phyloP scores from a whole-genome alignment of 1,140 invertebrate species.

The Tetramorium simillimum region DNA sequence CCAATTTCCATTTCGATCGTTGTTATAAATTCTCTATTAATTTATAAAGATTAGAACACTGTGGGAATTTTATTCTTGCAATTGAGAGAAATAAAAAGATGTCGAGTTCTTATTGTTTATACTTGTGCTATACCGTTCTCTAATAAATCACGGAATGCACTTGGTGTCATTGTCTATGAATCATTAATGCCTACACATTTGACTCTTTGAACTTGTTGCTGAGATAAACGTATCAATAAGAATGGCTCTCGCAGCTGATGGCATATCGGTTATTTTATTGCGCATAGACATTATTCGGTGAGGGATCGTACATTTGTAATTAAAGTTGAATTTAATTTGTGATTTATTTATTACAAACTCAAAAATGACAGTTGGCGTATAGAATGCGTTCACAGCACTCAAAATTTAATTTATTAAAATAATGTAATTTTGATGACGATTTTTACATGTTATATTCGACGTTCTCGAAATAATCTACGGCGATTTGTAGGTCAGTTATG shows the following conservation, averaged over 20 bases:
- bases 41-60: neutral
- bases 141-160: slow-evolving; percentile 23
- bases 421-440: neutral
- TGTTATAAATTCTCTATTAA: neutral
- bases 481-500: neutral
- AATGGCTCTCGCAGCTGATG: slow-evolving; percentile 1
- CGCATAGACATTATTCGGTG: neutral
- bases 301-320: neutral
- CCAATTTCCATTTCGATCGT: neutral
- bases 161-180: slow-evolving; percentile 19
- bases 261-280: slow-evolving; percentile 1
- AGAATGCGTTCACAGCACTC: neutral
- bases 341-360: neutral
- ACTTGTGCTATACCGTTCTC: neutral
- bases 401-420: neutral
- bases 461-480: neutral
- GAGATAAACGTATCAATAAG: slow-evolving; percentile 46
- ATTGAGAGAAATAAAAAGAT: neutral
- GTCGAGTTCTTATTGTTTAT: neutral
- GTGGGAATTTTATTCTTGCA: neutral
- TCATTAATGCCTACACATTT: slow-evolving; percentile 62
- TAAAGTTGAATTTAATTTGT: neutral
- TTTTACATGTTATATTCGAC: neutral
- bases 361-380: neutral
- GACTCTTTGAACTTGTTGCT: slow-evolving; percentile 59